Evolutionary conservation across 2,888 invertebrate genomes (phyloP).

Genomic region (Eurytoma adleriae): DNA sequence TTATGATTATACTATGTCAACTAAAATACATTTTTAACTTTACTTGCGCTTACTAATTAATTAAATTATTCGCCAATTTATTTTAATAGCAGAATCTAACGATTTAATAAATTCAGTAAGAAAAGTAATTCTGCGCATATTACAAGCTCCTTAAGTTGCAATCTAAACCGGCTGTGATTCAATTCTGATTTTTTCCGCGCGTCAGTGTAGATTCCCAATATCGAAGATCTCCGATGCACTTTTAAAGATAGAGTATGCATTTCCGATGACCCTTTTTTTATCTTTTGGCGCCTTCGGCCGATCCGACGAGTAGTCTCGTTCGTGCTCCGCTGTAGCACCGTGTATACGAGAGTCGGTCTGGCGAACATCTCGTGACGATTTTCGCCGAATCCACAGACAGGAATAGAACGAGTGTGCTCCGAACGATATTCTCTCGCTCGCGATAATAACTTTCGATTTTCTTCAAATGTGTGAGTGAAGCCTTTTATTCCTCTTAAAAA

Average conservation of each 20-base stretch:
- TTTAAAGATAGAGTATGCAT: background rate
- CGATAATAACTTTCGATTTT: conserved; percentile 1
- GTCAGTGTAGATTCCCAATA: background rate
- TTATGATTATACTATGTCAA: too few species aligned
- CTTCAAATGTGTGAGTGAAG: conserved; percentile 16
- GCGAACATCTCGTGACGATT: conserved; percentile 1
- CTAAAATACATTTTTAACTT: too few species aligned
- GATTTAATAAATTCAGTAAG: too few species aligned
- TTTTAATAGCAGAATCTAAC: too few species aligned
- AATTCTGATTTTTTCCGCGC: background rate
- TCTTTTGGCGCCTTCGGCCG: conserved; percentile 10
- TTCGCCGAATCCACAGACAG: conserved; percentile 6
- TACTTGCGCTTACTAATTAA: too few species aligned
- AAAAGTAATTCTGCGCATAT: too few species aligned
- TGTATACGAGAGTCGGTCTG: background rate
- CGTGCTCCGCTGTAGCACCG: background rate
- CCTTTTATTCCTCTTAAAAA: background rate
- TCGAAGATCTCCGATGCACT: background rate
- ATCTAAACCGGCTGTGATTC: too few species aligned
- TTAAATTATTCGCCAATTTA: too few species aligned
- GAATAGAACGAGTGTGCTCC: background rate
- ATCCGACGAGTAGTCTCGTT: background rate
- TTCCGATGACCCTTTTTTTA: conserved; percentile 26
- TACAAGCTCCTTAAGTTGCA: too few species aligned
- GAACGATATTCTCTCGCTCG: background rate